phyloP scores from a whole-genome alignment of 2,113 vertebrate genomes.

The Aix galericulata region DNA sequence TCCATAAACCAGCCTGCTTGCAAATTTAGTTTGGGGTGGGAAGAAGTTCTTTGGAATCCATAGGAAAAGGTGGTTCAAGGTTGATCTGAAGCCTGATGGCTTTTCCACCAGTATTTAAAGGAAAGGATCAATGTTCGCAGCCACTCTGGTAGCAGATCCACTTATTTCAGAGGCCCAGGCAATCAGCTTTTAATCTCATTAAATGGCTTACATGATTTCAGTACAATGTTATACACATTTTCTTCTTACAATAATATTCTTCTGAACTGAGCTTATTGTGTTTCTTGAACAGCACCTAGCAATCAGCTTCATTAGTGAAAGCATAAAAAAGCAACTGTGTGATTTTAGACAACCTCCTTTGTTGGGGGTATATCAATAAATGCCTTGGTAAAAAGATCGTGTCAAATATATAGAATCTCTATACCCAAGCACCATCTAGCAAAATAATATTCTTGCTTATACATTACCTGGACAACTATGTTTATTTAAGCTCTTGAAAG shows the following conservation, averaged over 20 bases:
- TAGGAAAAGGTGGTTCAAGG: not conserved
- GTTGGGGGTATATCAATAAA: not conserved
- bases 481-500: conserved; percentile 37
- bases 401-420: not conserved
- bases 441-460: not conserved
- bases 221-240: not conserved
- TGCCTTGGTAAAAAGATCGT: not conserved
- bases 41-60: not conserved
- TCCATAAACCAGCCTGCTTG: not conserved
- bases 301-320: not conserved
- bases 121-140: not conserved
- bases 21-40: not conserved
- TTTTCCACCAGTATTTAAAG: not conserved
- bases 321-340: not conserved
- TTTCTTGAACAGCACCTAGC: not conserved
- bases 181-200: not conserved
- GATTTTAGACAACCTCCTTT: not conserved
- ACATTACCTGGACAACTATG: not conserved
- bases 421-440: not conserved
- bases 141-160: not conserved
- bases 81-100: not conserved
- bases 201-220: not conserved
- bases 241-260: not conserved
- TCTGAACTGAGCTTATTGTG: not conserved
- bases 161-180: not conserved